A percentile compares a stretch with the other conserved stretches of the same genome.
Conservation (phyloP, 2,113 vertebrate species). For the Rhegmatorhina hoffmannsi region DNA sequence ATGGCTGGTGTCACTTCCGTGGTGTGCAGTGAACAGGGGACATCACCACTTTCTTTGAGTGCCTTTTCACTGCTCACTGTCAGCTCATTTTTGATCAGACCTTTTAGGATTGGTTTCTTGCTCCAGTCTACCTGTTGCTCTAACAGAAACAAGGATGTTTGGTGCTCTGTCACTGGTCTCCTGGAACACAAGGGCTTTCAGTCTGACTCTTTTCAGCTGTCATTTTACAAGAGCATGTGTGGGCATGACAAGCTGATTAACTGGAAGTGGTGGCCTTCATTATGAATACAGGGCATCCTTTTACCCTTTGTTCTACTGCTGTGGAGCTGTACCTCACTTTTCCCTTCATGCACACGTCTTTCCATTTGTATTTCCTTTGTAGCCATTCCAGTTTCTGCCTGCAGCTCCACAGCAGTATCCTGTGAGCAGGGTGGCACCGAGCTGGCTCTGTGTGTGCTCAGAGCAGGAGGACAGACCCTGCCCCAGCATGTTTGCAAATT, state of each 20-base stretch:
- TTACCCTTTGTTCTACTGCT: not conserved
- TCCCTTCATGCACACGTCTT: not conserved
- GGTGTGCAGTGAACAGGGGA: not conserved
- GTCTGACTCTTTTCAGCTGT: not conserved
- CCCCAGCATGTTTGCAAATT: fast-evolving
- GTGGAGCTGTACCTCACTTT: not conserved
- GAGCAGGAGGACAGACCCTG: not conserved
- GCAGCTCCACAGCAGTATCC: too few species aligned
- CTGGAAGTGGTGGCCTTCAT: not conserved
- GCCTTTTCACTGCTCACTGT: not conserved
- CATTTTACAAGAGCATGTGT: fast-evolving
- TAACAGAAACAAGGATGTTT: not conserved
- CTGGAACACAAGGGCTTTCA: not conserved
- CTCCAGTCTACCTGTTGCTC: not conserved
- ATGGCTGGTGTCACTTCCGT: not conserved
- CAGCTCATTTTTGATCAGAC: not conserved
- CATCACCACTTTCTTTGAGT: not conserved
- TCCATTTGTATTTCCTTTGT: not conserved
- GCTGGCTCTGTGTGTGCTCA: not conserved
- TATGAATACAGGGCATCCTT: not conserved
- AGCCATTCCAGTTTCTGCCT: not conserved
- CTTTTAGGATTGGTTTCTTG: not conserved
- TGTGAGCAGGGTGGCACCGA: fast-evolving
- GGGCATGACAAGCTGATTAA: not conserved
- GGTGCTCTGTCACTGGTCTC: not conserved